Percentiles rank a stretch among this genome's conserved stretches.
Evolutionary conservation across 2,888 invertebrate genomes (phyloP).

Genomic region (Pherbina coryleti): DNA sequence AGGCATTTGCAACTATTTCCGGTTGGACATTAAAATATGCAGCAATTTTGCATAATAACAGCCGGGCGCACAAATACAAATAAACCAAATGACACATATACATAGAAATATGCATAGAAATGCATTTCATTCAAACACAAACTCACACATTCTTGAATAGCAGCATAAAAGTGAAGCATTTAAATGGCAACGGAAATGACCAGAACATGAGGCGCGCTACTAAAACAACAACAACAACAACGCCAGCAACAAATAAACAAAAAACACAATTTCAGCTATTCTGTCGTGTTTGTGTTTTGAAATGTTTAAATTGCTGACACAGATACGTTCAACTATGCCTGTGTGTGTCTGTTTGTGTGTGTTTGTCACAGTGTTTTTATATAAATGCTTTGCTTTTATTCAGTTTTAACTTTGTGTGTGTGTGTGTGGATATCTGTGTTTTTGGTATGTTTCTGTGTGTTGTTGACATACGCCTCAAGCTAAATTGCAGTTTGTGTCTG

Average conservation of each 20-base stretch:
- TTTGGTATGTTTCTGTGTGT: background rate
- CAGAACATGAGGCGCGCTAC: background rate
- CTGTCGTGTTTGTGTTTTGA: conserved; percentile 2
- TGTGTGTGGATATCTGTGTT: background rate
- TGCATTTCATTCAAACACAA: background rate
- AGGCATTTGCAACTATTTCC: conserved; percentile 32
- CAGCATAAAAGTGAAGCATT: background rate
- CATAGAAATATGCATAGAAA: background rate
- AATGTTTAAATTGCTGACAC: conserved; percentile 24
- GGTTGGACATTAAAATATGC: conserved; percentile 21
- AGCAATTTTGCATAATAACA: conserved; percentile 26
- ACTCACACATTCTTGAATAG: background rate
- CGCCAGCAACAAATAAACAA: background rate
- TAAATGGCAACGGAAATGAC: background rate
- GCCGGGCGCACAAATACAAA: background rate
- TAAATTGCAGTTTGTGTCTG: background rate
- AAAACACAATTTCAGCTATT: background rate
- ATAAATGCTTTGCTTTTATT: background rate
- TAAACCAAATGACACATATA: background rate
- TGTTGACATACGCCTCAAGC: conserved; percentile 3
- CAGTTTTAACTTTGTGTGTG: background rate
- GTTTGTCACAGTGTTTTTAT: background rate
- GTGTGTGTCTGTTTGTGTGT: background rate
- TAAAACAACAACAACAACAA: conserved; percentile 2
- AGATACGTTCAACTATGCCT: background rate